These are phyloP conservation scores for Tetragnatha montana DNA, from an alignment of 2,888 invertebrate genomes.

Conservation along the genomic window DNA sequence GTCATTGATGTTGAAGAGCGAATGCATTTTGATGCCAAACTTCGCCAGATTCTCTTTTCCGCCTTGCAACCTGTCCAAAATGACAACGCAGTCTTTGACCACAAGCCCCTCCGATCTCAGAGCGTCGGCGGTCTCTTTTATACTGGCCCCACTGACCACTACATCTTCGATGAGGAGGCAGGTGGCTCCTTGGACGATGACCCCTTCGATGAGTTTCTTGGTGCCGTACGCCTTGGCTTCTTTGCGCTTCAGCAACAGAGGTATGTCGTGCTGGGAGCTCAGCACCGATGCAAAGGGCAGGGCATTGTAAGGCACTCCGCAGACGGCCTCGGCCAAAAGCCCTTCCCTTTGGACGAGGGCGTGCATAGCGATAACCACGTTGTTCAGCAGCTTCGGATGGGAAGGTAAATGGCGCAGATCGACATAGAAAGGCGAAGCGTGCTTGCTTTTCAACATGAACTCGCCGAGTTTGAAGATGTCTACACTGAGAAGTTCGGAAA, in stretches of 20 bases:
- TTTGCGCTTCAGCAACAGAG: conserved; percentile 93
- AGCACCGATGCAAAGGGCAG: conserved; percentile 93
- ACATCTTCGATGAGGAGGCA: conserved; percentile 97
- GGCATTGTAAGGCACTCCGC: conserved; percentile 98
- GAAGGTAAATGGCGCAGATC: conserved; percentile 95
- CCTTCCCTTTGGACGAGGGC: conserved; percentile 70
- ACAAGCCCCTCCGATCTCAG: conserved; percentile 78
- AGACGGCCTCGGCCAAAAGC: conserved; percentile 82
- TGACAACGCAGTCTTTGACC: conserved; percentile 87
- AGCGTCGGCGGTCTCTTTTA: conserved; percentile 90
- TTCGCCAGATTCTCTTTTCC: conserved; percentile 84
- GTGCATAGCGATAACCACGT: conserved; percentile 79
- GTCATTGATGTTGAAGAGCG: conserved; percentile 38
- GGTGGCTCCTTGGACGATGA: conserved; percentile 82
- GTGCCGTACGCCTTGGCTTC: conserved; percentile 97
- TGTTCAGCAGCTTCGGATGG: conserved; percentile 90
- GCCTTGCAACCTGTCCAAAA: conserved; percentile 95
- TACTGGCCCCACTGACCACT: conserved; percentile 88
- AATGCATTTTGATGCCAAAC: conserved; percentile 83
- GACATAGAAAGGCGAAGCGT: conserved; percentile 94
- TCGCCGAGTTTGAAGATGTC: conserved; percentile 93
- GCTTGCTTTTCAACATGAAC: conserved; percentile 92
- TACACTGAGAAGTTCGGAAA: conserved; percentile 11
- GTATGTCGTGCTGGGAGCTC: conserved; percentile 83
- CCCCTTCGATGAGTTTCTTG: conserved; percentile 95